Evolutionary conservation across 2,797 vertebrate species (phyloP).

Genomic region (Harpagifer antarcticus): DNA sequence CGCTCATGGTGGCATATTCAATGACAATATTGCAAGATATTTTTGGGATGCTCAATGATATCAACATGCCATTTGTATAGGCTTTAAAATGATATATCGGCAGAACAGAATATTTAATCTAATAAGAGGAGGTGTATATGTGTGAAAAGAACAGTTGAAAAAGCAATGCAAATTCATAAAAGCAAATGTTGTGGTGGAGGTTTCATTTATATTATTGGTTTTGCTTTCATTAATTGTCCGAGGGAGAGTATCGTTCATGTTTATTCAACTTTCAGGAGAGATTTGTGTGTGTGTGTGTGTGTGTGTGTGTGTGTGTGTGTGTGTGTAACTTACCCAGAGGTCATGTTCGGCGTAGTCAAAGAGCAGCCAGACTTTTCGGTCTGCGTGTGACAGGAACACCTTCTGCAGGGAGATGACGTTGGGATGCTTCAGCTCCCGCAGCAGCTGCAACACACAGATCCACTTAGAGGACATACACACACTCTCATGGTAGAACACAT

Average conservation of each 20-base stretch:
- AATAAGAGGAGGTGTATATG: neutral
- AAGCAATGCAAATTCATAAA: no score
- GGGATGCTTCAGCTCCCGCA: conserved; percentile 98
- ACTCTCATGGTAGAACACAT: conserved; percentile 16
- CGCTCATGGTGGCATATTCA: neutral
- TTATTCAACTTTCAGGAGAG: no score
- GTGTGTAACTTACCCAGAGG: conserved; percentile 92
- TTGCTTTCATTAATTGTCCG: no score
- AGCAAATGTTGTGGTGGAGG: no score
- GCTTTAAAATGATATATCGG: neutral
- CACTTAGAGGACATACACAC: conserved; percentile 26
- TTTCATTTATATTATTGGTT: neutral
- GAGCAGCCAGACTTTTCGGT: conserved; percentile 99
- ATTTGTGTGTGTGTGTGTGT: no score
- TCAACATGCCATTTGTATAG: no score
- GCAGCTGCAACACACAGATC: conserved; percentile 90
- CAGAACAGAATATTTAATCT: neutral
- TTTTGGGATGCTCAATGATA: neutral
- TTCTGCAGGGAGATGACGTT: conserved; percentile 99
- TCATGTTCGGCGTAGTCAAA: conserved; percentile 99
- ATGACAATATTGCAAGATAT: neutral
- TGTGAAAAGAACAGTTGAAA: no score
- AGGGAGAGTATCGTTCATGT: neutral
- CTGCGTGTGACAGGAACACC: conserved; percentile 98
- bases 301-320: no score